Percentiles rank a stretch among this genome's conserved stretches.
phyloP scores from a whole-genome alignment of 2,797 vertebrate species.

The Hirundo rustica region DNA sequence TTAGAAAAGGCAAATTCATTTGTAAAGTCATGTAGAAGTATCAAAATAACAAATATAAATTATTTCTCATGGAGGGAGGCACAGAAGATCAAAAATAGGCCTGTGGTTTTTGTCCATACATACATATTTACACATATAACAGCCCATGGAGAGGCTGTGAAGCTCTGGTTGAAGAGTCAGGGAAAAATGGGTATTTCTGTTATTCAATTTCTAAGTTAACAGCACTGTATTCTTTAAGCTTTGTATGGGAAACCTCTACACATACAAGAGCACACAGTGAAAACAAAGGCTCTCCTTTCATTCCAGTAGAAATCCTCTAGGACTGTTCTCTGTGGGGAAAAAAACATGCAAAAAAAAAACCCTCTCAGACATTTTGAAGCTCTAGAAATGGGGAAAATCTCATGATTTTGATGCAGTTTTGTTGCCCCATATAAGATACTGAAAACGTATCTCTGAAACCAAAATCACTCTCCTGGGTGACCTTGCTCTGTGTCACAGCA shows the following conservation, averaged over 20 bases:
- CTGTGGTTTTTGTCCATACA: neutral
- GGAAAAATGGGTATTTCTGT: neutral
- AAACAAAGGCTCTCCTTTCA: neutral
- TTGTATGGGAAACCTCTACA: neutral
- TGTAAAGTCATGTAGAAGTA: neutral
- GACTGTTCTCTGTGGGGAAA: neutral
- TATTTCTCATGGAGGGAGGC: neutral
- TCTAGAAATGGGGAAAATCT: neutral
- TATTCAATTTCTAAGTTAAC: neutral
- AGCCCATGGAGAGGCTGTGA: neutral
- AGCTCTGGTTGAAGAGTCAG: neutral
- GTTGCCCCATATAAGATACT: neutral
- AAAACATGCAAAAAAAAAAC: neutral
- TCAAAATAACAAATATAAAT: neutral
- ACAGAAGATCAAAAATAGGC: neutral
- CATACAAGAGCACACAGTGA: neutral
- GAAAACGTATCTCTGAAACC: neutral
- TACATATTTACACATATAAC: neutral
- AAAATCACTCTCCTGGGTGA: neutral
- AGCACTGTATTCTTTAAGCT: neutral
- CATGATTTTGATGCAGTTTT: neutral
- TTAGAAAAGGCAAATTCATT: neutral
- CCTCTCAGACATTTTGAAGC: neutral
- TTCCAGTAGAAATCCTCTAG: neutral
- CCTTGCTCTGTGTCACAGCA: neutral